Conservation (phyloP, 2,888 invertebrate species). For the Drosophila phalerata region DNA sequence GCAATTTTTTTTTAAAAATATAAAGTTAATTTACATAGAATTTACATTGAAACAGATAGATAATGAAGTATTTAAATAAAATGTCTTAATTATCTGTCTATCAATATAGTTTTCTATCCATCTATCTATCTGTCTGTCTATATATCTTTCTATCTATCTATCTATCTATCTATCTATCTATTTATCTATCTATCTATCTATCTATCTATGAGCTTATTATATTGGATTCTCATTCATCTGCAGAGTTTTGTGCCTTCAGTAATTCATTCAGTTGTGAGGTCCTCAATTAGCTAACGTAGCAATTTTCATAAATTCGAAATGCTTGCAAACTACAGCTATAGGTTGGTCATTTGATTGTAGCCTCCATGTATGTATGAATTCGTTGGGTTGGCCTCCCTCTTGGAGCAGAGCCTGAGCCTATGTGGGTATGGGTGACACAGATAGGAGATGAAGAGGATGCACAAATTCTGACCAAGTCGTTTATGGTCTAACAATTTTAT, state of each 20-base stretch:
- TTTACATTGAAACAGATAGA: not conserved
- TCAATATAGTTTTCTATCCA: no score
- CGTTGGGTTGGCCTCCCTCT: not conserved
- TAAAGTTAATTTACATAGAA: not conserved
- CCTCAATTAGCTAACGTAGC: slow-evolving; percentile 34
- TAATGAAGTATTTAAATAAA: no score
- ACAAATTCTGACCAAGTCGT: slow-evolving; percentile 60
- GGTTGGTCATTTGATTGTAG: slow-evolving; percentile 35
- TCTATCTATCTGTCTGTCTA: not conserved
- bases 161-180: not conserved
- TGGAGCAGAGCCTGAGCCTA: slow-evolving; percentile 19
- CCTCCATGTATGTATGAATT: not conserved
- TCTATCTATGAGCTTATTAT: not conserved
- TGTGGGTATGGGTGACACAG: slow-evolving; percentile 1
- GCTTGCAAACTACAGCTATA: slow-evolving; percentile 35
- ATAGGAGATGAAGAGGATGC: slow-evolving; percentile 12
- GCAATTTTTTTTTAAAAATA: not conserved
- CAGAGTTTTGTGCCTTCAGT: not conserved
- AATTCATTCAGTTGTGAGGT: slow-evolving; percentile 24
- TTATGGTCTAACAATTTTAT: slow-evolving; percentile 64
- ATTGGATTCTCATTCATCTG: slow-evolving; percentile 5
- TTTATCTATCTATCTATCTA: no score
- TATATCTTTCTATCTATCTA: not conserved
- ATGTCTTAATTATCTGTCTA: not conserved
- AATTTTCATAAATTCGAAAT: slow-evolving; percentile 66